Evolutionary conservation across 2,888 invertebrate species (phyloP).

Genomic region (Caenorhabditis japonica): DNA sequence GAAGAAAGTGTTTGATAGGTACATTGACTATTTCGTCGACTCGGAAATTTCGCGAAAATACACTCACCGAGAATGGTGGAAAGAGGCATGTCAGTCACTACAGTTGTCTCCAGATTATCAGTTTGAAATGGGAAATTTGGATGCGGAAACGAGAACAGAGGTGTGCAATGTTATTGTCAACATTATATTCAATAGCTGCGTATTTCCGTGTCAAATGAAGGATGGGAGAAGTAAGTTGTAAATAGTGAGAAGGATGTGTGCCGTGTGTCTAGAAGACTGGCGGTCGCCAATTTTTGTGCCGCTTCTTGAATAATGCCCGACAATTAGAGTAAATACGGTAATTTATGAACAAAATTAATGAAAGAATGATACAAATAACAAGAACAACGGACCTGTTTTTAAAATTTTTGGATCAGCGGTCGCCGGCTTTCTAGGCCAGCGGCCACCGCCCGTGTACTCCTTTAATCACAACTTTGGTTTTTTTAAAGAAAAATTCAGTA

Average conservation of each 20-base stretch:
- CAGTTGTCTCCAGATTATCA: conserved; percentile 58
- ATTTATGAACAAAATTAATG: too few relatives aligned
- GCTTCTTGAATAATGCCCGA: too few relatives aligned
- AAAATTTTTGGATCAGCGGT: too few relatives aligned
- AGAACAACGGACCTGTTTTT: too few relatives aligned
- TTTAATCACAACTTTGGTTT: too few relatives aligned
- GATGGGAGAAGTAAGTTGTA: conserved; percentile 17
- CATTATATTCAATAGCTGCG: conserved; percentile 62
- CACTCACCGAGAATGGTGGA: conserved; percentile 74
- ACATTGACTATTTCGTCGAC: conserved; percentile 62
- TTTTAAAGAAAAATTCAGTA: too few relatives aligned
- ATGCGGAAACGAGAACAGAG: conserved; percentile 44
- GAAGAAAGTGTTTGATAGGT: conserved; percentile 58
- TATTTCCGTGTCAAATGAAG: conserved; percentile 52
- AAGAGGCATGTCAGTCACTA: conserved; percentile 53
- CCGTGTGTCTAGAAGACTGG: too few relatives aligned
- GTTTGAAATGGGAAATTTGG: conserved; percentile 54
- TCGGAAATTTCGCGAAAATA: conserved; percentile 59
- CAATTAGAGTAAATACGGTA: too few relatives aligned
- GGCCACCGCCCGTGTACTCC: too few relatives aligned
- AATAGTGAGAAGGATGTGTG: too few relatives aligned
- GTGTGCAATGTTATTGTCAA: conserved; percentile 58
- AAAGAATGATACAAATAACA: too few relatives aligned
- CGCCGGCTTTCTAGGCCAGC: too few relatives aligned
- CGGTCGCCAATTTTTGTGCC: neutral